Base-by-base conservation (phyloP, 1,140 invertebrate genomes). In the Sesamia nonagrioides region DNA sequence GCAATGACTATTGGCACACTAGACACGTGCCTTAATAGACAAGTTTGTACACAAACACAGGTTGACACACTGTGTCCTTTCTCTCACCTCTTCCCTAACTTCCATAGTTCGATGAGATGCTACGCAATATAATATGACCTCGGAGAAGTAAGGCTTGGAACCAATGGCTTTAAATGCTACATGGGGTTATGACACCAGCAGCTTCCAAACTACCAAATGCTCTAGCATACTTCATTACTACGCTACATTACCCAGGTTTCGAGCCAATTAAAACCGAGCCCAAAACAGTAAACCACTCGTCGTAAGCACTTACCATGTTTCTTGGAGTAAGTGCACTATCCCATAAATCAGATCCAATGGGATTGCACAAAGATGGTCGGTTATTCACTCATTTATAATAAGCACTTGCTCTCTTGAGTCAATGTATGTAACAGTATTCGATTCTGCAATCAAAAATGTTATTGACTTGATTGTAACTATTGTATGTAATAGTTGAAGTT, bases 291-390 rank as follows among this genome's bases (percentile, higher is more conserved):
- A 72, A 61, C 54, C 48, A 15, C 35, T 52, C 50, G 40, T 17
- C 71, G 75, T 68, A 17, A 72, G 11, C 73, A 75, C 79, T 85
- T 56, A 86, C 84, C 84, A 86, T 86, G 77, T 56, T 86, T 76
- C 73, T 56, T 40, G 42, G 42, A 71, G 75, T 84, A 84, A 86
- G 84, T 84, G 80, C 82, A 75, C 45, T 73, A 15, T 33, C 76
- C 74, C 82, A 82, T 86, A 86, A 84, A 86, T 21, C 74, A 58
- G 60, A 80, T 40, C 42, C 81, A 85, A 83, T 82, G 79, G 80
- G 84, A 78, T 80, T 82, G 80, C 35, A 21, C 58, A 50, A 17
- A 69, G 76, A 40, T 60, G 54, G 50, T 66, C 18, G 42, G 50
- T 78, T 27, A 48, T 63, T 61, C 77, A 69, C 63, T 56, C 71